phyloP scores from a whole-genome alignment of 2,113 vertebrate species.

The Heteronetta atricapilla region DNA sequence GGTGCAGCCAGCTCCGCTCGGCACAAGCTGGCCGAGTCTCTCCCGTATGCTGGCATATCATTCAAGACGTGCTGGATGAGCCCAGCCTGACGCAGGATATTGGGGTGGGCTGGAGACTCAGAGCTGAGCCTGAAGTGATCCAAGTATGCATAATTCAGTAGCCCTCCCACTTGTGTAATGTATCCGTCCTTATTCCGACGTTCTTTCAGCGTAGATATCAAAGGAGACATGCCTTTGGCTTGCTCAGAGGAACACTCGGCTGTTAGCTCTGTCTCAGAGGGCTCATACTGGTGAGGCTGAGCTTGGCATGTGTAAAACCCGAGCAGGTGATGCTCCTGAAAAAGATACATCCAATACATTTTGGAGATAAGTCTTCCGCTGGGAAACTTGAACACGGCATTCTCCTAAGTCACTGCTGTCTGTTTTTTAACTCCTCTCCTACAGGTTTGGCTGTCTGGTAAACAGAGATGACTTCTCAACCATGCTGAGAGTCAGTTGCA shows the following conservation, averaged over 20 bases:
- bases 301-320: neutral
- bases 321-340: neutral
- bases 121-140: neutral
- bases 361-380: neutral
- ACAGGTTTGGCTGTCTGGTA: neutral
- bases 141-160: neutral
- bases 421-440: neutral
- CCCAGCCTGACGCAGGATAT: neutral
- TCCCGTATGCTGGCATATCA: neutral
- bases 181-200: neutral
- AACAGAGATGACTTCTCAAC: neutral
- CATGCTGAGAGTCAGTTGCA: accelerated
- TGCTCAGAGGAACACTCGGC: neutral
- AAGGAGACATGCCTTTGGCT: neutral
- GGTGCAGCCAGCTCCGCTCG: neutral
- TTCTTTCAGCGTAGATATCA: neutral
- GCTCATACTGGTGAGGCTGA: neutral
- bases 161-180: neutral
- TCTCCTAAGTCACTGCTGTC: neutral
- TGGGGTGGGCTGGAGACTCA: neutral
- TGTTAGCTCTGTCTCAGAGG: neutral
- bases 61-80: neutral
- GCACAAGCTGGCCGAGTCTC: neutral
- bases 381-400: neutral
- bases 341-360: neutral